Conservation (phyloP, 2,797 vertebrate genomes). For the Sebastes minor region DNA sequence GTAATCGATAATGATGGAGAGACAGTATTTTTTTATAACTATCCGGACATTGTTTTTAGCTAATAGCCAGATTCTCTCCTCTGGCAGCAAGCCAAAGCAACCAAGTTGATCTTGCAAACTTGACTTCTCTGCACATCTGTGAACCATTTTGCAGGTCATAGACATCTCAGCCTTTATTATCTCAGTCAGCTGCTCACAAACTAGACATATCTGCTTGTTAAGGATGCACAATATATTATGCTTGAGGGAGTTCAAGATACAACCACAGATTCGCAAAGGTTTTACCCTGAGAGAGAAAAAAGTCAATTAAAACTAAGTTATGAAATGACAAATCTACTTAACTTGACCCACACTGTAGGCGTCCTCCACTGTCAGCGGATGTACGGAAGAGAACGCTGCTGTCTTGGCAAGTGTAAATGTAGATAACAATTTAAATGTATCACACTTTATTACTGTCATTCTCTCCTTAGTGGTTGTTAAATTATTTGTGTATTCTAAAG, state of each 20-base stretch:
- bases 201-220: neutral
- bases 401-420: neutral
- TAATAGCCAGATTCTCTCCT: neutral
- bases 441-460: neutral
- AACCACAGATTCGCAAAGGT: neutral
- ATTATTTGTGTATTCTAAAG: neutral
- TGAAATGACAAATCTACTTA: slow-evolving; percentile 1
- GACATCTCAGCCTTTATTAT: neutral
- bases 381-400: neutral
- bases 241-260: neutral
- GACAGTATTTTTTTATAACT: neutral
- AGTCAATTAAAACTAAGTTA: slow-evolving; percentile 5
- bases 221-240: neutral
- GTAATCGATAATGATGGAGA: slow-evolving; percentile 24
- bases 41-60: slow-evolving; percentile 5
- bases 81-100: neutral
- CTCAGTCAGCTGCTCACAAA: neutral
- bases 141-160: slow-evolving; percentile 22
- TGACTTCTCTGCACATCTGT: slow-evolving; percentile 6
- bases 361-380: neutral
- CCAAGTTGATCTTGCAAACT: slow-evolving; percentile 24
- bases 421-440: neutral
- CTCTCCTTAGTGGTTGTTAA: neutral
- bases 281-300: neutral
- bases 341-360: neutral